A percentile compares a stretch with the other conserved stretches of the same genome.
These are phyloP conservation scores for Bombylius discolor DNA, from an alignment of 2,888 invertebrate species.

Conservation along the genomic window DNA sequence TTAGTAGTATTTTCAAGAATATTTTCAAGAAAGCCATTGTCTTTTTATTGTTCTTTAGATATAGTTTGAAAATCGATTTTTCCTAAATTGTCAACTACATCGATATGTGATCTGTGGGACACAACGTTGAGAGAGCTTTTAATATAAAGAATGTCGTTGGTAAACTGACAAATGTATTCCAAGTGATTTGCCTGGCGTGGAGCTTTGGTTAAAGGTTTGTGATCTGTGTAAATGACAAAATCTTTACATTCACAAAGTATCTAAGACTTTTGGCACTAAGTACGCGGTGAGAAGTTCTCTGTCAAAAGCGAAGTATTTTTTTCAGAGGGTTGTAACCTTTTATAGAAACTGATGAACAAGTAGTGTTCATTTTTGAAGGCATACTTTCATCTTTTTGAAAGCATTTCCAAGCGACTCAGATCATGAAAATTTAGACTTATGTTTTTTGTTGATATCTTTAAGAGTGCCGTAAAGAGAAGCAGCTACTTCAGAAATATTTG, in stretches of 20 bases:
- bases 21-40: neutral
- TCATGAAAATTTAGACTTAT: neutral
- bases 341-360: conserved; percentile 1
- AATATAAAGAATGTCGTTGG: neutral
- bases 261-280: neutral
- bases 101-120: neutral
- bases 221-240: neutral
- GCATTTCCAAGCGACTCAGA: neutral
- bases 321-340: conserved; percentile 1
- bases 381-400: no score
- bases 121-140: no score
- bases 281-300: no score
- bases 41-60: neutral
- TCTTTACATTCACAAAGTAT: neutral
- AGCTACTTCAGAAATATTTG: neutral
- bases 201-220: conserved; percentile 1
- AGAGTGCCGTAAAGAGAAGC: no score
- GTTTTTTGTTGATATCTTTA: neutral
- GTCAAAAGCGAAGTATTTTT: neutral
- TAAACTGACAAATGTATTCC: neutral
- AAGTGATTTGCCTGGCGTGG: neutral
- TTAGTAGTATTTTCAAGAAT: no score
- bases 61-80: neutral
- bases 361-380: neutral
- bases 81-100: neutral